Conservation (phyloP, 2,113 vertebrate genomes). For the Mionectes macconnelli region DNA sequence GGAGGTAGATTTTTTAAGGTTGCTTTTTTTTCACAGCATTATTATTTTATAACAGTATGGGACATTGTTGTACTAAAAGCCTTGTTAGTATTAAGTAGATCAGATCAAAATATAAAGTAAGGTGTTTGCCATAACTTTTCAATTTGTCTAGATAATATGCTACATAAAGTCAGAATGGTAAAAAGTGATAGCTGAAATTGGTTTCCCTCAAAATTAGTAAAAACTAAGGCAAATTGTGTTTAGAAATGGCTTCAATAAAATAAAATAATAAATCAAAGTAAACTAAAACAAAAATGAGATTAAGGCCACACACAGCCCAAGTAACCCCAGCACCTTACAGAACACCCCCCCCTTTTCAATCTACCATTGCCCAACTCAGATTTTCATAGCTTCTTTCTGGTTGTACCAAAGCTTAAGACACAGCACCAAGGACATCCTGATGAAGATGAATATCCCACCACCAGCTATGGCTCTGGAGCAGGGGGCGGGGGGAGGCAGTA, state of each 20-base stretch:
- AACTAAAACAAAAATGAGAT: neutral
- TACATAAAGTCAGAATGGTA: neutral
- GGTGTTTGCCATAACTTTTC: neutral
- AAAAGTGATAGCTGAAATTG: neutral
- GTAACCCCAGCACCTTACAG: neutral
- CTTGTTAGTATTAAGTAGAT: neutral
- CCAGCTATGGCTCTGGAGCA: neutral
- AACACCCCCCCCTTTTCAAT: neutral
- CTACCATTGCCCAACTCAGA: neutral
- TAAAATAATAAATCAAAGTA: neutral
- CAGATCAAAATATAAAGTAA: neutral
- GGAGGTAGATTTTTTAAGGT: neutral
- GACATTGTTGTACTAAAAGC: neutral
- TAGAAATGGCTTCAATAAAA: neutral
- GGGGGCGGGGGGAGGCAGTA: neutral
- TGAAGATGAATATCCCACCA: neutral
- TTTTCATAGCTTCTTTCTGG: neutral
- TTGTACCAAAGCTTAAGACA: neutral
- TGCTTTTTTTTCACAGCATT: neutral
- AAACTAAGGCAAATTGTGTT: neutral
- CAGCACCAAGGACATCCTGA: neutral
- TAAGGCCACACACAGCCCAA: fast-evolving
- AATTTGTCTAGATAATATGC: neutral
- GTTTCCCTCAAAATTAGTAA: neutral
- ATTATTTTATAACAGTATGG: neutral